Conservation (phyloP, 1,140 invertebrate genomes). For the Aleiodes sp. region DNA sequence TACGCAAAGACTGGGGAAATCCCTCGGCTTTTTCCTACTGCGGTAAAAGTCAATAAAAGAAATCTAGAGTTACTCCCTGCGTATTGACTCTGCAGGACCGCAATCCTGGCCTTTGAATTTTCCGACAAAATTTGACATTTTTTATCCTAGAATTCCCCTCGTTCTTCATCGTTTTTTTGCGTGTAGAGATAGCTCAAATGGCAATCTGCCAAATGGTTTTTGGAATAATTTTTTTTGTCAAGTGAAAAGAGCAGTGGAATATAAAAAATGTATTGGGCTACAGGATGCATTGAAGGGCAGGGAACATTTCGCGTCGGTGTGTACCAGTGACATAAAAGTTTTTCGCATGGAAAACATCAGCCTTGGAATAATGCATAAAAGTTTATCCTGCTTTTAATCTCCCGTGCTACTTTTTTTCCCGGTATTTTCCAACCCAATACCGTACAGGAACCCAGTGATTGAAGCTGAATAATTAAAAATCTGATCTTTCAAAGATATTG, state of each 20-base stretch:
- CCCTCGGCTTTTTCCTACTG: too few species aligned
- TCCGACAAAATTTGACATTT: slow-evolving; percentile 22
- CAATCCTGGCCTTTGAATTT: slow-evolving; percentile 15
- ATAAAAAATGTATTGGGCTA: slow-evolving; percentile 12
- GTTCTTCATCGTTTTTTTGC: slow-evolving; percentile 9
- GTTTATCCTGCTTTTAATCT: neutral
- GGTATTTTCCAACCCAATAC: too few species aligned
- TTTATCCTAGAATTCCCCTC: too few species aligned
- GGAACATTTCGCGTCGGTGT: slow-evolving; percentile 7
- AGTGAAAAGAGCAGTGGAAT: neutral
- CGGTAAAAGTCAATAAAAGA: too few species aligned
- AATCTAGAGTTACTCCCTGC: too few species aligned
- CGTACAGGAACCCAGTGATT: too few species aligned
- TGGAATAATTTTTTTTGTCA: slow-evolving; percentile 23
- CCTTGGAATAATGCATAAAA: slow-evolving; percentile 3
- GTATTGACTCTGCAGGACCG: too few species aligned
- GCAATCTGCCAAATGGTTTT: slow-evolving; percentile 24
- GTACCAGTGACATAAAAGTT: slow-evolving; percentile 23
- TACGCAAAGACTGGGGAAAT: too few species aligned
- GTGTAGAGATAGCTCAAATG: neutral
- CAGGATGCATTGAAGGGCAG: slow-evolving; percentile 11
- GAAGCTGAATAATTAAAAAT: too few species aligned
- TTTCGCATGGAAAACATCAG: slow-evolving; percentile 7
- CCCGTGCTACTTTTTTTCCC: neutral
- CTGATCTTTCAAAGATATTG: too few species aligned